Conservation (phyloP, 2,797 vertebrate species). For the Tragelaphus eurycerus region DNA sequence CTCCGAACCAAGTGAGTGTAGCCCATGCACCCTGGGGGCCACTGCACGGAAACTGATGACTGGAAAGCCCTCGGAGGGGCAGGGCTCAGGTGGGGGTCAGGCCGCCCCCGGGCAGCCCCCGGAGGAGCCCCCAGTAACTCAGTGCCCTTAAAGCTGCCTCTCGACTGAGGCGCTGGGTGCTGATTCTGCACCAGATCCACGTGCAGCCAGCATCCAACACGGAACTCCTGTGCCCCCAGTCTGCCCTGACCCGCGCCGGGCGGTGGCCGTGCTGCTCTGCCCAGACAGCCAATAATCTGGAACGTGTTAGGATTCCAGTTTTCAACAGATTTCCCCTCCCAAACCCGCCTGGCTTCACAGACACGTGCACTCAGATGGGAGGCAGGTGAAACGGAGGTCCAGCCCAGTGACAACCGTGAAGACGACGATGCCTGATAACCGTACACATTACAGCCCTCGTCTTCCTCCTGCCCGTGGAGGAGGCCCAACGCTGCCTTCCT, state of each 20-base stretch:
- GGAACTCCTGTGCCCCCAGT: rapidly evolving
- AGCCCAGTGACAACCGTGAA: not conserved
- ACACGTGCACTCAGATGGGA: not conserved
- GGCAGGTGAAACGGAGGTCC: not conserved
- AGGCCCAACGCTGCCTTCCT: rapidly evolving
- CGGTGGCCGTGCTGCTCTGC: rapidly evolving
- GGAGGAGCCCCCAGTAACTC: rapidly evolving
- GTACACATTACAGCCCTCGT: rapidly evolving
- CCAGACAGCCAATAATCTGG: not conserved
- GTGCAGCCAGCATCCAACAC: rapidly evolving
- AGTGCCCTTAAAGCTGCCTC: too few relatives aligned
- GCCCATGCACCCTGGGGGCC: not conserved
- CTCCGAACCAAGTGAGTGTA: not conserved
- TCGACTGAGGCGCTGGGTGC: rapidly evolving
- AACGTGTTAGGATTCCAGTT: not conserved
- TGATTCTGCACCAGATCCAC: not conserved
- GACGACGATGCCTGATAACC: rapidly evolving
- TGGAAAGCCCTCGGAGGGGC: rapidly evolving
- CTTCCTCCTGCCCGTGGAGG: rapidly evolving
- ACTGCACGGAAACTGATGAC: not conserved
- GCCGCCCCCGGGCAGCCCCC: rapidly evolving
- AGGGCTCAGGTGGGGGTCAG: not conserved
- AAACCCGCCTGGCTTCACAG: not conserved
- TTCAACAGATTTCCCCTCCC: constrained; percentile 23
- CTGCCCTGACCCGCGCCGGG: rapidly evolving